Evolutionary conservation across 2,888 invertebrate species (phyloP).

Genomic region (Pachycephus smyrnensis): DNA sequence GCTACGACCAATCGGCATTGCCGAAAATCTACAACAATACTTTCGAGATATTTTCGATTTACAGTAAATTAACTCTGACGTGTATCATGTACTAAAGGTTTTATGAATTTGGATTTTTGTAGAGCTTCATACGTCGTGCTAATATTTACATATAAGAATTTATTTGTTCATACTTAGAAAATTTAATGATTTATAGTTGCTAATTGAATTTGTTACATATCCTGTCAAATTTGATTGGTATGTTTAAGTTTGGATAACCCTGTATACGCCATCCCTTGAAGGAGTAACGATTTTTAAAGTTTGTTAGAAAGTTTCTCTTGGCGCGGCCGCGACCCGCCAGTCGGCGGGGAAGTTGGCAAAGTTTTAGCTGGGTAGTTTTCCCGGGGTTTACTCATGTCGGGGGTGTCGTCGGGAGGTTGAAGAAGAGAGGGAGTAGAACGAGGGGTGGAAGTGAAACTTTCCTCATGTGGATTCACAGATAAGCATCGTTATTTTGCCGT

Average conservation of each 20-base stretch:
- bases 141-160: background rate
- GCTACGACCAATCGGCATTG: too few relatives aligned
- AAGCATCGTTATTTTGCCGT: background rate
- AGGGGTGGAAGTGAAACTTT: background rate
- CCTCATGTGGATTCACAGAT: background rate
- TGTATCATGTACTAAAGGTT: too few relatives aligned
- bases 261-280: background rate
- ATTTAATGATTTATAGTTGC: background rate
- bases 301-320: constrained; percentile 52
- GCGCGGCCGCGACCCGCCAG: constrained; percentile 41
- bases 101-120: too few relatives aligned
- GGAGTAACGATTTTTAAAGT: constrained; percentile 64
- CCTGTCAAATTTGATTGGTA: background rate
- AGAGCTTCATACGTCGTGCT: too few relatives aligned
- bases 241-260: background rate
- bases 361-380: constrained; percentile 49
- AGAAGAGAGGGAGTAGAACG: background rate
- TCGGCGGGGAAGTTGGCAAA: constrained; percentile 57
- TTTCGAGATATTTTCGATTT: background rate
- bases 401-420: background rate
- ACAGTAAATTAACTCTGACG: too few relatives aligned
- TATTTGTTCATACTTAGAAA: background rate
- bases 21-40: background rate
- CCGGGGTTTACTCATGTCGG: constrained; percentile 4
- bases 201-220: background rate